Evolutionary conservation across 2,113 vertebrate species (phyloP).

Genomic region (Delphinapterus leucas): DNA sequence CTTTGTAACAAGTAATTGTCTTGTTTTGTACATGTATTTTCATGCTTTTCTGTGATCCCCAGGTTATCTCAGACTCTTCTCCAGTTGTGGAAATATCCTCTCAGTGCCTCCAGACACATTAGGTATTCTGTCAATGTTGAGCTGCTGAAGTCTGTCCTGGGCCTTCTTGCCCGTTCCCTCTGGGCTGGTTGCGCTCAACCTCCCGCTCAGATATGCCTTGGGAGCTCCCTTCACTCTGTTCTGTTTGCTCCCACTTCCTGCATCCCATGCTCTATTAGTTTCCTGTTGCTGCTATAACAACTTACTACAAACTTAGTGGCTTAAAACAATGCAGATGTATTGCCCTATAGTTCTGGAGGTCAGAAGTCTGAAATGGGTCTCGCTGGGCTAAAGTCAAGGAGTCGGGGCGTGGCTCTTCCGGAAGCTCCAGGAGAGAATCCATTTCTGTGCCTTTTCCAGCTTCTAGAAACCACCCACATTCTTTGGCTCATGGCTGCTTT

Average conservation of each 20-base stretch:
- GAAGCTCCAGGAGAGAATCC: not conserved
- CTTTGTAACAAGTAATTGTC: not conserved
- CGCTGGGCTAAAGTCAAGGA: not conserved
- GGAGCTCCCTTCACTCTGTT: not conserved
- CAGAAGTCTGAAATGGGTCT: not conserved
- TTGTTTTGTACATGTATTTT: not conserved
- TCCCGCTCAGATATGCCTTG: not conserved
- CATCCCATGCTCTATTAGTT: not conserved
- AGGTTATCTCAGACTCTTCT: not conserved
- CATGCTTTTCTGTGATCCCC: not conserved
- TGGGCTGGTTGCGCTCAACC: too few species aligned
- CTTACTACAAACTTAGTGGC: not conserved
- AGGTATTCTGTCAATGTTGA: fast-evolving
- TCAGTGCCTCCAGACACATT: fast-evolving
- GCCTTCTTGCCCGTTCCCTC: fast-evolving
- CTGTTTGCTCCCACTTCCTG: not conserved
- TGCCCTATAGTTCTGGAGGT: not conserved
- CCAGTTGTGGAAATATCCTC: not conserved
- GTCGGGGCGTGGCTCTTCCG: not conserved
- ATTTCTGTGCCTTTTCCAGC: not conserved
- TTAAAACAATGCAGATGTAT: not conserved
- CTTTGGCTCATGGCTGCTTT: not conserved
- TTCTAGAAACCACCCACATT: not conserved
- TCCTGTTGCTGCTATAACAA: not conserved
- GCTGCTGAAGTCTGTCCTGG: not conserved